Base-by-base conservation (phyloP, 1,140 invertebrate genomes). In the Lordiphosa collinella region DNA sequence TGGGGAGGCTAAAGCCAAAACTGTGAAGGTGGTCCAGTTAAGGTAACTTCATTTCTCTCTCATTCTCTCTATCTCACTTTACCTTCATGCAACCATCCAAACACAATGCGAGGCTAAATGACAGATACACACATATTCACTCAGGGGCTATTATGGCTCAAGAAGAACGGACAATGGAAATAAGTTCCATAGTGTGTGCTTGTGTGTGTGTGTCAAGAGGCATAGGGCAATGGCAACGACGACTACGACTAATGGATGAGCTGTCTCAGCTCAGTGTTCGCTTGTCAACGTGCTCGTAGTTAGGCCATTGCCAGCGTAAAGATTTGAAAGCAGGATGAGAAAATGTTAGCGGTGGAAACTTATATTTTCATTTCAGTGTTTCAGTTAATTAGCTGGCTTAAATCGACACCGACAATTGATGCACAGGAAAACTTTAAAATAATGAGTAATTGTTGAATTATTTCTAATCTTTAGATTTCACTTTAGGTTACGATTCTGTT, bases 91-190 rank as follows among this genome's bases (percentile, higher is more conserved):
- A 46, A 43, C 62, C 58, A 66, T 58, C 53, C 62, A 66, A 67
- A 67, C 63, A 68, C 64, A 68, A 63, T 71, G 66, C 65, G 58
- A 44, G 58, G 52, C 44, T 55, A 64, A 72, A 78, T 54, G 56
- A 60, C 51, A 76, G 60, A 76, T 60, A 69, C 71, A 75, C 44
- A 76, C 51, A 52, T 31, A 60, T 32, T 48, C 25, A 54, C 29
- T 29, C 36, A 34, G n/a, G 43, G 71, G 60, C 72, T 66, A 75
- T 75, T 75, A 74, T 80, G 63, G 66, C 29, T 82, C 14, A 60
- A 60, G 57, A 59, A 41, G 52, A 52, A 40, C 11, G 49, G 35
- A 63, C 51, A 58, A 59, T 57, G 55, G 40, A 47, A 60, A 47
- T 66, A 35, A 44, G 52, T 70, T 55, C 41, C 57, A 55, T 49